Conservation (phyloP, 2,888 invertebrate species). For the Macaria liturata region DNA sequence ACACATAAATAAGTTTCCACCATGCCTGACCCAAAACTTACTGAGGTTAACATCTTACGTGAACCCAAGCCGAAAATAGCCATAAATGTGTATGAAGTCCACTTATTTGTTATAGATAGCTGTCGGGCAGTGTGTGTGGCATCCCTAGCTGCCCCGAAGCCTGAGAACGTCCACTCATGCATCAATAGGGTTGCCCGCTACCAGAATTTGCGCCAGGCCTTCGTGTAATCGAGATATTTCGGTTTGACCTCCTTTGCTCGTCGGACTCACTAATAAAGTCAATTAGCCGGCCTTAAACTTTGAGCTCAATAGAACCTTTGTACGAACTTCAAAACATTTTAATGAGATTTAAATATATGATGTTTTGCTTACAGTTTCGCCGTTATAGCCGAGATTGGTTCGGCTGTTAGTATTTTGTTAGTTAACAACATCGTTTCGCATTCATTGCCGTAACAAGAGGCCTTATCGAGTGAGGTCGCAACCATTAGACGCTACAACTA, state of each 20-base stretch:
- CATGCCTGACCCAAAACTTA: conserved; percentile 24
- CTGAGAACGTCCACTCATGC: conserved; percentile 33
- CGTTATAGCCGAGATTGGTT: neutral
- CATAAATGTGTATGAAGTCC: conserved; percentile 26
- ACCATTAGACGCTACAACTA: too few relatives aligned
- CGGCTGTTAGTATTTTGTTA: neutral
- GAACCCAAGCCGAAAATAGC: conserved; percentile 21
- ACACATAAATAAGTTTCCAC: conserved; percentile 23
- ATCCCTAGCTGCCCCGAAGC: conserved; percentile 27
- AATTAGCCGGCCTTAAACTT: conserved; percentile 24
- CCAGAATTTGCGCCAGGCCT: conserved; percentile 30
- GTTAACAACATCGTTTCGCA: neutral
- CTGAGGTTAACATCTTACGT: conserved; percentile 19
- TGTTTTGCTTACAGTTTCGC: conserved; percentile 4
- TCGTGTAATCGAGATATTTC: conserved; percentile 33
- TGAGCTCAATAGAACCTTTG: conserved; percentile 19
- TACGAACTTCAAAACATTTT: conserved; percentile 22
- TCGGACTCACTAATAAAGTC: conserved; percentile 24
- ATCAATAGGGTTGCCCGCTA: conserved; percentile 34
- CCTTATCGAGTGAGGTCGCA: too few relatives aligned
- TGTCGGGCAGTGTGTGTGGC: conserved; percentile 29
- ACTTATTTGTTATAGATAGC: conserved; percentile 29
- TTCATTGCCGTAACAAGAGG: too few relatives aligned
- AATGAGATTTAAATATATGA: conserved; percentile 17
- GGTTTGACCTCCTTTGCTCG: conserved; percentile 30